phyloP scores from a whole-genome alignment of 2,888 invertebrate species.

The Alloscopus bannaensis region DNA sequence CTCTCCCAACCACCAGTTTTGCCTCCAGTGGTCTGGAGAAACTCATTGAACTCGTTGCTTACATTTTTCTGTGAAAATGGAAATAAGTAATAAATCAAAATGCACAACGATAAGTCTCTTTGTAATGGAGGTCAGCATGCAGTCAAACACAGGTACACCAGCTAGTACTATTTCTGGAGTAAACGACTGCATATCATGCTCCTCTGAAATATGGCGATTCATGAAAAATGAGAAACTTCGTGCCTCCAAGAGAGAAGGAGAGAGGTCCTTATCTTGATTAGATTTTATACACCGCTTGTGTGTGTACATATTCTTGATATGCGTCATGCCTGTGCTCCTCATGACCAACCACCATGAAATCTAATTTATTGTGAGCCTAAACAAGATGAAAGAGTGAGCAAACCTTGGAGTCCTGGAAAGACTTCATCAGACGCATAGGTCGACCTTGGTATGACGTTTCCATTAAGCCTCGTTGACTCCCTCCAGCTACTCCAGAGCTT shows the following conservation, averaged over 20 bases:
- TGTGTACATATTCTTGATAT: no score
- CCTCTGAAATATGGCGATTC: background rate
- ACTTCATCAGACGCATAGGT: slow-evolving; percentile 31
- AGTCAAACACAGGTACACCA: no score
- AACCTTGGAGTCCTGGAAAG: background rate
- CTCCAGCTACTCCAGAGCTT: background rate
- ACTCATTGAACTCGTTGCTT: slow-evolving; percentile 42
- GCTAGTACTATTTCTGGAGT: no score
- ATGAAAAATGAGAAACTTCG: background rate
- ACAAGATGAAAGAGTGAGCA: no score
- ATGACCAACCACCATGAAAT: no score
- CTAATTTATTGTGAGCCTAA: no score
- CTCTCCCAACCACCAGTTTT: slow-evolving; percentile 65
- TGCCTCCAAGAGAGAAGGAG: background rate
- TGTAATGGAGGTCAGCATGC: no score
- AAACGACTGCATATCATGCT: no score
- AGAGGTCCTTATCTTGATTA: no score
- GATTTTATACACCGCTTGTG: no score
- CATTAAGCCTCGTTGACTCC: slow-evolving; percentile 8
- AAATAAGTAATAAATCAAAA: slow-evolving; percentile 7
- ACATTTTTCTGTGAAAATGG: background rate
- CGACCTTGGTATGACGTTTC: slow-evolving; percentile 15
- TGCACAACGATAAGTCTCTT: no score
- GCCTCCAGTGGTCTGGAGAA: slow-evolving; percentile 66
- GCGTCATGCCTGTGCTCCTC: no score